Evolutionary conservation across 92 coral and sea anemone genomes (phyloP).

Genomic region (Heteractis magnifica): DNA sequence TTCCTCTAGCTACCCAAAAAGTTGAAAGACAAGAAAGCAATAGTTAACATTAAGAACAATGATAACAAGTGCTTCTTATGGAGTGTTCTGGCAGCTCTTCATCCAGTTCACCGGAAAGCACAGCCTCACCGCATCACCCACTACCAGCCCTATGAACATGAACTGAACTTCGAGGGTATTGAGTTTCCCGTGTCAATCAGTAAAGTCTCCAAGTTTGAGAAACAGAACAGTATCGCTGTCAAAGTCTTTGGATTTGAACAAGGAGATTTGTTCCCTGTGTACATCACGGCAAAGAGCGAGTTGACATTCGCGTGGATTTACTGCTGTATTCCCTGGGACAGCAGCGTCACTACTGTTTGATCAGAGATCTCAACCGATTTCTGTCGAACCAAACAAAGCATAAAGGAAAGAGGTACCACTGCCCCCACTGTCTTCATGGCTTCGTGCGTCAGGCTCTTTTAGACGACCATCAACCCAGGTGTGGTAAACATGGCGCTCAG

Average conservation of each 20-base stretch:
- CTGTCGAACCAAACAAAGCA: conserved; percentile 19
- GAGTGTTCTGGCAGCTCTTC: neutral
- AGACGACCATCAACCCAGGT: conserved; percentile 47
- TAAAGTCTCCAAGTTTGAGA: conserved; percentile 44
- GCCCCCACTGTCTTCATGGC: conserved; percentile 52
- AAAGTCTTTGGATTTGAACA: conserved; percentile 51
- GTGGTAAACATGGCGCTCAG: conserved; percentile 26
- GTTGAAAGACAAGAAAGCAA: conserved; percentile 39
- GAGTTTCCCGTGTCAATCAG: conserved; percentile 33
- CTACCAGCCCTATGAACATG: conserved; percentile 31
- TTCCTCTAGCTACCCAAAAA: conserved; percentile 26
- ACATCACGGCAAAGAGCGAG: conserved; percentile 10
- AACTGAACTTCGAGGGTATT: conserved; percentile 12
- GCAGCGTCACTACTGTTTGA: neutral
- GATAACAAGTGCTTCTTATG: conserved; percentile 50
- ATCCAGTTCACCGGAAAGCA: too few species aligned
- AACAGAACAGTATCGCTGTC: conserved; percentile 49
- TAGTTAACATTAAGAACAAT: conserved; percentile 38
- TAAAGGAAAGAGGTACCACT: conserved; percentile 27
- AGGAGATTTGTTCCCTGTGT: neutral
- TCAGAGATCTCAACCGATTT: conserved; percentile 24
- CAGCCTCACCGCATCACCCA: neutral
- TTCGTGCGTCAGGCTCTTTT: conserved; percentile 46
- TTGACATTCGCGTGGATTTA: conserved; percentile 15
- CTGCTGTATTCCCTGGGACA: conserved; percentile 31